Percentiles rank a stretch among this genome's conserved stretches.
Conservation (phyloP, 2,797 vertebrate species). For the Eurystomus glaucurus region DNA sequence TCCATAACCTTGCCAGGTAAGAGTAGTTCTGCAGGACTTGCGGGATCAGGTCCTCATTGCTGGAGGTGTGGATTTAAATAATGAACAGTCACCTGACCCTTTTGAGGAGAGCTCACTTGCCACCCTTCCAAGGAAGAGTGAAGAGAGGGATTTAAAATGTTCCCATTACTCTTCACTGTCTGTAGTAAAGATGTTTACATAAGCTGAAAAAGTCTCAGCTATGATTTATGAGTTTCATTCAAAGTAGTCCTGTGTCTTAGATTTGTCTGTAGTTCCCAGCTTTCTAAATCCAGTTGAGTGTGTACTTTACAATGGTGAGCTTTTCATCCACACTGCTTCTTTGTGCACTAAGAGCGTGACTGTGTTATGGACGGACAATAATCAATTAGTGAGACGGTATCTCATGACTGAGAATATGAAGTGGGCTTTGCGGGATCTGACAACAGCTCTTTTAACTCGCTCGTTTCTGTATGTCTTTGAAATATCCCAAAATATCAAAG, state of each 20-base stretch:
- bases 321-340: slow-evolving; percentile 57
- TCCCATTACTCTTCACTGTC: background rate
- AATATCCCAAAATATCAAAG: slow-evolving; percentile 61
- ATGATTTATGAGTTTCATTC: slow-evolving; percentile 48
- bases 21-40: slow-evolving; percentile 16
- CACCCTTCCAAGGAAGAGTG: background rate
- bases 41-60: background rate
- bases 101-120: background rate
- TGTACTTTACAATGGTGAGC: slow-evolving; percentile 2
- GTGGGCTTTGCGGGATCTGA: slow-evolving; percentile 57
- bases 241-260: background rate
- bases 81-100: background rate
- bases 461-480: slow-evolving; percentile 12
- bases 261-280: background rate
- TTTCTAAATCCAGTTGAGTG: slow-evolving; percentile 33
- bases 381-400: slow-evolving; percentile 50
- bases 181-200: slow-evolving; percentile 3
- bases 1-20: background rate
- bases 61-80: slow-evolving; percentile 15
- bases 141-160: background rate
- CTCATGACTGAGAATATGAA: slow-evolving; percentile 60
- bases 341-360: slow-evolving; percentile 24
- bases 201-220: background rate
- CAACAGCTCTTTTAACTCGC: slow-evolving; percentile 71
- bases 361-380: slow-evolving; percentile 29